Evolutionary conservation across 2,113 vertebrate species (phyloP).

Genomic region (Psephotus haematonotus): DNA sequence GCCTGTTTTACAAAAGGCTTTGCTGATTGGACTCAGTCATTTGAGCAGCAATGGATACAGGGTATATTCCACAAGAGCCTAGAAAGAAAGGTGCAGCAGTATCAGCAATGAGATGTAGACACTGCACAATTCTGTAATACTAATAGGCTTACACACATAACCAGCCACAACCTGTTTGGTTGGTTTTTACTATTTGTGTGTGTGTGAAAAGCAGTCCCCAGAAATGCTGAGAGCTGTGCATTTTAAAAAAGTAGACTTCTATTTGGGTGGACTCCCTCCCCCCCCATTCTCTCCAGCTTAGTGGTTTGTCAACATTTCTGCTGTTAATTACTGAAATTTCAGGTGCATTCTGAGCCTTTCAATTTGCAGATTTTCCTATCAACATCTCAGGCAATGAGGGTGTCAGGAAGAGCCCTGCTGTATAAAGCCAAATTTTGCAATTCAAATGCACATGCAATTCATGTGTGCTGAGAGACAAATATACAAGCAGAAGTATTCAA

Average conservation of each 20-base stretch:
- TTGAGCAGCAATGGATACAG: not conserved
- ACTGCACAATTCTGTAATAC: not conserved
- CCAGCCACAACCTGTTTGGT: not conserved
- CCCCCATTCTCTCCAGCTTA: not conserved
- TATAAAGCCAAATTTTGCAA: constrained; percentile 13
- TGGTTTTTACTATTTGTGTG: not conserved
- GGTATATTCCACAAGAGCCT: constrained; percentile 19
- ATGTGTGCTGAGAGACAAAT: not conserved
- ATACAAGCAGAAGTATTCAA: not conserved
- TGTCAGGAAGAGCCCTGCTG: not conserved
- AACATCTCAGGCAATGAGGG: not conserved
- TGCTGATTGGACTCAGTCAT: constrained; percentile 55
- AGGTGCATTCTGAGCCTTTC: not conserved
- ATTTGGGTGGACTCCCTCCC: not conserved
- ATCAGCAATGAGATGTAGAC: constrained; percentile 20
- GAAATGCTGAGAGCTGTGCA: not conserved
- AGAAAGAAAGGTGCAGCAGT: constrained; percentile 31
- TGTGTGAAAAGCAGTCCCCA: not conserved
- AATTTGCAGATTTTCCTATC: not conserved
- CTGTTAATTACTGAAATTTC: constrained; percentile 33
- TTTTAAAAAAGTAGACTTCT: not conserved
- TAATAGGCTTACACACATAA: not conserved
- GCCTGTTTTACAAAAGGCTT: constrained; percentile 62
- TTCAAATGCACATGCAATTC: not conserved
- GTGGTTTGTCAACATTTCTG: not conserved